A percentile compares a stretch with the other conserved stretches of the same genome.
Conservation (phyloP, 2,113 vertebrate genomes). For the Dasypus novemcinctus region DNA sequence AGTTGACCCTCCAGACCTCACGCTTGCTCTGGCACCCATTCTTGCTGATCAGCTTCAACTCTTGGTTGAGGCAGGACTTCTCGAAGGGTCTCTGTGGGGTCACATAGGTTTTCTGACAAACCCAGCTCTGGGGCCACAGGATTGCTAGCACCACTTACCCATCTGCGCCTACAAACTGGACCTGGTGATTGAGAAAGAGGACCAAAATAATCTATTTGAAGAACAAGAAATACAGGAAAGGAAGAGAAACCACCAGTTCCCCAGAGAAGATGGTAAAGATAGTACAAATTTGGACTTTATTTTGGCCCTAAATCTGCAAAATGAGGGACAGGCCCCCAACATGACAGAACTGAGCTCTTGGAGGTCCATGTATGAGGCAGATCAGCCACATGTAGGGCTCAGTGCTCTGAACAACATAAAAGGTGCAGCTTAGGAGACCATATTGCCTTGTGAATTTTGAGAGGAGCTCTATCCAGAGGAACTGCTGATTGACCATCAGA, state of each 20-base stretch:
- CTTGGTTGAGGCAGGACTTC: too few species aligned
- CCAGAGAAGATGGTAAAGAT: slow-evolving; percentile 76
- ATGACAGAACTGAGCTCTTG: slow-evolving; percentile 68
- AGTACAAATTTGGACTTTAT: slow-evolving; percentile 89
- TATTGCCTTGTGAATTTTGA: slow-evolving; percentile 98
- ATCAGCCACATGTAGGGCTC: background rate
- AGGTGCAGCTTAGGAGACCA: slow-evolving; percentile 81
- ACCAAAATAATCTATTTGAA: slow-evolving; percentile 70
- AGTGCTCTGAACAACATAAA: background rate
- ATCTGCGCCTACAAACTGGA: too few species aligned
- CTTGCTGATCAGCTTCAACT: too few species aligned
- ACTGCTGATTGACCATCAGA: slow-evolving; percentile 97
- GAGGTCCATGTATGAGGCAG: slow-evolving; percentile 66
- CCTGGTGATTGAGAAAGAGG: too few species aligned
- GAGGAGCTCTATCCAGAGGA: slow-evolving; percentile 95
- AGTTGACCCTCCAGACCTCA: too few species aligned
- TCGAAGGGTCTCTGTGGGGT: too few species aligned
- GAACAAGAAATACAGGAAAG: slow-evolving; percentile 73
- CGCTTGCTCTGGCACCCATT: too few species aligned
- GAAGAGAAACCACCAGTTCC: background rate
- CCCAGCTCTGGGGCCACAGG: too few species aligned
- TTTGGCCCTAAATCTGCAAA: slow-evolving; percentile 93
- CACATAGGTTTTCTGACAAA: too few species aligned
- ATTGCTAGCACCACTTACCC: too few species aligned
- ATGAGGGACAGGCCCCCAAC: slow-evolving; percentile 69